Base-by-base conservation (phyloP, 1,140 invertebrate genomes). In the Homalodisca vitripennis region DNA sequence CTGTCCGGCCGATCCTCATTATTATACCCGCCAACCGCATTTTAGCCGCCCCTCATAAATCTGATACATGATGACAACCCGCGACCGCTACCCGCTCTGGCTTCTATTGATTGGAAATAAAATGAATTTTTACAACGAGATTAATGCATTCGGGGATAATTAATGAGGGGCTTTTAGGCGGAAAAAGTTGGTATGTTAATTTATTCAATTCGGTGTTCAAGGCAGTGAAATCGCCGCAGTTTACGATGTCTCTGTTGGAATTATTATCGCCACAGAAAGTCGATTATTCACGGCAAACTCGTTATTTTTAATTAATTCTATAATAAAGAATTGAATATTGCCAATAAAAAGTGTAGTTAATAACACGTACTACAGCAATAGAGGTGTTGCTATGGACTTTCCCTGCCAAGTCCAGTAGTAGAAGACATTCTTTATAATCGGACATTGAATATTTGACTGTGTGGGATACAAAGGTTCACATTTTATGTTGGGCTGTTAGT, bases 61-160 rank as follows among this genome's bases (percentile, higher is more conserved):
- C 55, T 60, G 55, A 60, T 60, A 60, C 55, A 60, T 26, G 29
- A 60, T 60, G 55, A 60, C 55, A 27, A 10, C 34, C 6, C 22
- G 55, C 55, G 22, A 26, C 29, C 29, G 26, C 29, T 60, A 60
- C 29, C 55, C 55, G 48, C 12, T 12, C 48, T 20, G 17, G 10
- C 55, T 60, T 60, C 29, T 60, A 60, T 60, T 60, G 55, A 60
- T 60, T 27, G 26, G 55, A 27, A 27, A 60, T 60, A 60, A 60
- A 60, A 60, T 60, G 29, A 60, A 60, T 60, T 24, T 24, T 13
- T 60, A 24, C 6, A 60, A 60, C 14, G 29, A 13, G 55, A 60
- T n/a, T n/a, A n/a, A 60, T 30, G 55, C 24, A 14, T 10, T 26
- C 22, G 6, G 24, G 55, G 55, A 60, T 27, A 27, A 60, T 60